Conservation (phyloP, 2,113 vertebrate species). For the Atherinomorus stipes region DNA sequence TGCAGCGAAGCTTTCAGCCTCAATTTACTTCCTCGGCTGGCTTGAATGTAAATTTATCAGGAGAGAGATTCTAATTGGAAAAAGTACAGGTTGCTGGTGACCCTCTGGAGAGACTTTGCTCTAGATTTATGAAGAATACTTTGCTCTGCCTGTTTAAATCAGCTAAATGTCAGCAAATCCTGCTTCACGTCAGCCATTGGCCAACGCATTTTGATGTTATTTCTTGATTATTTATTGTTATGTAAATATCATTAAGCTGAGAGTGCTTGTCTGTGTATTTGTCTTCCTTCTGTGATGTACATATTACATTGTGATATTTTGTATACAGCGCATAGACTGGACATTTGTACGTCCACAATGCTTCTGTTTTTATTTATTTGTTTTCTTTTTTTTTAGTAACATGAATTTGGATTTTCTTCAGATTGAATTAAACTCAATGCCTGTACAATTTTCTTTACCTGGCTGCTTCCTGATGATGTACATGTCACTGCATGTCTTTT, state of each 20-base stretch:
- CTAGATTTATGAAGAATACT: constrained; percentile 36
- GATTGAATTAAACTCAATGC: constrained; percentile 79
- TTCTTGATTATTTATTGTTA: constrained; percentile 61
- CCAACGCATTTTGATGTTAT: constrained; percentile 59
- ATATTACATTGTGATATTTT: constrained; percentile 82
- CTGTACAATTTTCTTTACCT: constrained; percentile 50
- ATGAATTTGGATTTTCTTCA: constrained; percentile 65
- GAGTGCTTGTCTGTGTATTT: constrained; percentile 68
- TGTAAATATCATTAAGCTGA: constrained; percentile 71
- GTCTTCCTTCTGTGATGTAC: constrained; percentile 75
- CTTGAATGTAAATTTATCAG: constrained; percentile 66
- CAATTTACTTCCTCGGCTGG: constrained; percentile 39
- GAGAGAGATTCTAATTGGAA: constrained; percentile 23
- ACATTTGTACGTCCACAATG: constrained; percentile 49
- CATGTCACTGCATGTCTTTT: not conserved
- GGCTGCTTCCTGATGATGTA: not conserved
- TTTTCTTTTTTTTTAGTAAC: constrained; percentile 16
- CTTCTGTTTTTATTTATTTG: constrained; percentile 40
- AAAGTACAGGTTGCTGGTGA: constrained; percentile 12
- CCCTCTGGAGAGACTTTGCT: constrained; percentile 37
- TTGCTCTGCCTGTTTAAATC: constrained; percentile 43
- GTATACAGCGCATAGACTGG: constrained; percentile 74
- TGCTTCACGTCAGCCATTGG: constrained; percentile 51
- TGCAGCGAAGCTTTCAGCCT: constrained; percentile 22
- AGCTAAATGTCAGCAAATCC: constrained; percentile 42